phyloP scores from a whole-genome alignment of 2,113 vertebrate species.

The Sebastes fasciatus region DNA sequence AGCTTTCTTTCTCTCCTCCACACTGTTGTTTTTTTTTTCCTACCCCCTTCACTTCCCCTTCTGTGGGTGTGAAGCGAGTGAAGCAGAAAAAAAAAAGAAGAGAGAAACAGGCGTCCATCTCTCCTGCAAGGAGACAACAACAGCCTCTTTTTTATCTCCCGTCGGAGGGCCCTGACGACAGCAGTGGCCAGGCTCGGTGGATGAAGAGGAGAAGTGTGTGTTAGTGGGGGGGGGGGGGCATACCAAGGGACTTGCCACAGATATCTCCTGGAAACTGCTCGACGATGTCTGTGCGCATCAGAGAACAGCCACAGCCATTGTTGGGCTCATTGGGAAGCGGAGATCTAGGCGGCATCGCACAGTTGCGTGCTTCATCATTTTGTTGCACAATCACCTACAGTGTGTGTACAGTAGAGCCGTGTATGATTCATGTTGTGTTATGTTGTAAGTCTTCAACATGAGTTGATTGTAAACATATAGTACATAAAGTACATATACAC shows the following conservation, averaged over 20 bases:
- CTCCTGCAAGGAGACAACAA: conserved; percentile 81
- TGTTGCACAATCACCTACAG: conserved; percentile 55
- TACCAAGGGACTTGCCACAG: conserved; percentile 80
- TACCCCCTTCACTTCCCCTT: conserved; percentile 54
- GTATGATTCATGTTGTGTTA: conserved; percentile 25
- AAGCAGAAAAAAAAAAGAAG: conserved; percentile 41
- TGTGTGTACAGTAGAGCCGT: conserved; percentile 12
- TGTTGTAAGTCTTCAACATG: conserved; percentile 16
- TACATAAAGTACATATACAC: background rate
- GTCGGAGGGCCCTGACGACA: conserved; percentile 78
- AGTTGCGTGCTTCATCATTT: conserved; percentile 67
- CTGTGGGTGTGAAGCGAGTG: conserved; percentile 73
- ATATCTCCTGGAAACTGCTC: conserved; percentile 83
- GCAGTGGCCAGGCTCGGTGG: conserved; percentile 75
- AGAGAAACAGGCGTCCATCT: conserved; percentile 79
- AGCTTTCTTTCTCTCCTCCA: conserved; percentile 66
- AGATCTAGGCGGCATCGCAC: conserved; percentile 60
- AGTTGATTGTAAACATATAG: conserved; percentile 3
- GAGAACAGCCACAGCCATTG: conserved; percentile 84
- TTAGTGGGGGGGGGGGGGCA: conserved; percentile 44
- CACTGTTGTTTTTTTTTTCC: conserved; percentile 44
- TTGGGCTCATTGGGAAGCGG: conserved; percentile 73
- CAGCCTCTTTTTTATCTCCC: conserved; percentile 81
- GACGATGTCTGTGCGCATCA: conserved; percentile 81
- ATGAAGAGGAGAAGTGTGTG: conserved; percentile 74